A percentile compares a stretch with the other conserved stretches of the same genome.
phyloP scores from a whole-genome alignment of 2,113 vertebrate genomes.

The Bolborhynchus lineola region DNA sequence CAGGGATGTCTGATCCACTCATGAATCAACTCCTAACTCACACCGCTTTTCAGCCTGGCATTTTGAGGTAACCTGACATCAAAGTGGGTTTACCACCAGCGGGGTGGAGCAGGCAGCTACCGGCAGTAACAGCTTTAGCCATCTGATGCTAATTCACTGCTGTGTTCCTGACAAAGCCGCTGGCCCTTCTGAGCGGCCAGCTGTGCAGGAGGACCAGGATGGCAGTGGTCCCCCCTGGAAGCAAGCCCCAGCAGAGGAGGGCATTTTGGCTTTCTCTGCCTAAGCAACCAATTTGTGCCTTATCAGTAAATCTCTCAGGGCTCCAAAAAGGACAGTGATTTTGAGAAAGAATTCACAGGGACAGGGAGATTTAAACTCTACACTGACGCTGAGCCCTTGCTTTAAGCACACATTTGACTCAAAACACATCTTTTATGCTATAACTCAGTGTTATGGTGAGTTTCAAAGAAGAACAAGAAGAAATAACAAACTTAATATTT shows the following conservation, averaged over 20 bases:
- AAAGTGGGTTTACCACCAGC: background rate
- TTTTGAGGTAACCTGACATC: background rate
- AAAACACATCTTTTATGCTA: background rate
- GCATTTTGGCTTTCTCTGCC: background rate
- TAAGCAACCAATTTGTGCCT: background rate
- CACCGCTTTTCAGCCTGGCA: fast-evolving
- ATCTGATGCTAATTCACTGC: background rate
- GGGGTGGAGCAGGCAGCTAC: background rate
- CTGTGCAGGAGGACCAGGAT: fast-evolving
- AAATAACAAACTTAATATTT: background rate
- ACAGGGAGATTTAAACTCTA: background rate
- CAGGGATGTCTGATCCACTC: conserved; percentile 8
- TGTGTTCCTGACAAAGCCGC: background rate
- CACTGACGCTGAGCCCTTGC: background rate
- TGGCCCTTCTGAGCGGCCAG: fast-evolving
- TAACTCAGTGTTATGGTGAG: background rate
- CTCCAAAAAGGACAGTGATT: background rate
- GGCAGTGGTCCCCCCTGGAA: background rate
- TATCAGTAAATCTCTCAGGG: background rate
- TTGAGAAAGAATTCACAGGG: background rate
- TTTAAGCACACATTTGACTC: background rate
- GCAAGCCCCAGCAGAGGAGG: fast-evolving
- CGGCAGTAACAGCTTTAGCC: background rate
- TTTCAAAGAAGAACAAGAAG: background rate
- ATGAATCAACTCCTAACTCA: background rate